Base-by-base conservation (phyloP, 2,888 invertebrate species). In the Athalia cordata region DNA sequence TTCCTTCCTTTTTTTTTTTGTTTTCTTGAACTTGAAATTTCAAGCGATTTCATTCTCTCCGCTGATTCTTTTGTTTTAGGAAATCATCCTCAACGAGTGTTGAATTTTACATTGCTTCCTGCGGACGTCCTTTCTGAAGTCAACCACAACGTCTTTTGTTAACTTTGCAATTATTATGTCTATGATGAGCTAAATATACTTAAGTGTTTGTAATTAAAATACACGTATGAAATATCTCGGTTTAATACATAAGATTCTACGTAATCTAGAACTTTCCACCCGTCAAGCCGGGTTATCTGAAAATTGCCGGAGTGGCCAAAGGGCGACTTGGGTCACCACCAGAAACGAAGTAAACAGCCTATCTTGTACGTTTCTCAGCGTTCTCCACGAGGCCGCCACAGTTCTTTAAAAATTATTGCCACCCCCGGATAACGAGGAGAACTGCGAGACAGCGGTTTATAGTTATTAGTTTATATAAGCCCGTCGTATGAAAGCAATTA, bases 301-400 rank as follows among this genome's bases (percentile, higher is more conserved):
- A 29, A 29, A 29, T 29, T 29, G 29, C 62, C 4, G 55, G 9
- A 4, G 62, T n/a, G 11, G 45, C 52, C 62, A 75, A 52, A 75
- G 75, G 75, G 75, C 64, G 52, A 62, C 52, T 9, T 62, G 75
- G 75, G 75, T 75, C 75, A 9, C 9, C 43, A 9, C n/a, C 29
- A 62, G 47, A 49, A 13, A 75, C 50, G 62, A 57, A 75, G 75
- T 75, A 75, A 75, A 75, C 75, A 75, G 75, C 64, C 75, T 75
- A 75, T 75, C 75, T 72, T n/a, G 13, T 72, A 8, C 11, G 29
- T 29, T 29, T 68, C 68, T 52, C 52, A 68, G 29, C 29, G 29
- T 29, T 29, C 29, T 29, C 29, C 29, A 29, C 29, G 29, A 29
- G 29, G 29, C 29, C 29, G 29, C 29, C 29, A 29, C 29, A 29